These are phyloP conservation scores for Mystacides longicornis DNA, from an alignment of 2,888 invertebrate species.

Conservation along the genomic window DNA sequence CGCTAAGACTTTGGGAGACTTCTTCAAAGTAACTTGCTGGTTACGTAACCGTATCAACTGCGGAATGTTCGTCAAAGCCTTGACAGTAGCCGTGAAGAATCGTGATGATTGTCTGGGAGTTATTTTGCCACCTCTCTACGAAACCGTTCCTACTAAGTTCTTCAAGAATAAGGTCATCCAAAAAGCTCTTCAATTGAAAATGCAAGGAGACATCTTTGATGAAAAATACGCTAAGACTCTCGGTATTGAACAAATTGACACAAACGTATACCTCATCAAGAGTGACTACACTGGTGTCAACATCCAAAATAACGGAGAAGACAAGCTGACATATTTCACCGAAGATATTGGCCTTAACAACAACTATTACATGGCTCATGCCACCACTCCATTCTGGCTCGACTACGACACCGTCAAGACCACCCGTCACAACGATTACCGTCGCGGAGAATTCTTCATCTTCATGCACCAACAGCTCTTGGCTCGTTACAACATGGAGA, in stretches of 20 bases:
- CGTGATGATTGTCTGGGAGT: conserved; percentile 59
- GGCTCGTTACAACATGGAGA: conserved; percentile 67
- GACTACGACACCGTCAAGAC: conserved; percentile 26
- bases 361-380: conserved; percentile 60
- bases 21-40: conserved; percentile 60
- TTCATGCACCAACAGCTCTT: conserved; percentile 61
- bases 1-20: conserved; percentile 61
- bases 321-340: conserved; percentile 56
- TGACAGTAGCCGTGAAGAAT: conserved; percentile 61
- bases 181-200: conserved; percentile 56
- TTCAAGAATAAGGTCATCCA: conserved; percentile 64
- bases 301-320: conserved; percentile 43
- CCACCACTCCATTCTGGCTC: conserved; percentile 63
- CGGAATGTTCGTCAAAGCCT: conserved; percentile 65
- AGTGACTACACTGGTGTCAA: conserved; percentile 61
- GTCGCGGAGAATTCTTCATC: conserved; percentile 52
- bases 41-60: conserved; percentile 64
- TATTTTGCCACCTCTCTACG: conserved; percentile 64
- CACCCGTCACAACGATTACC: conserved; percentile 33
- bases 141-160: conserved; percentile 70
- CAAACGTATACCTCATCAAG: conserved; percentile 52
- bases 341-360: conserved; percentile 71
- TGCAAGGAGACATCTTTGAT: conserved; percentile 51
- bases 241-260: conserved; percentile 40
- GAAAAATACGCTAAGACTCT: conserved; percentile 48